Evolutionary conservation across 64 coral and sea anemone genomes (phyloP), one percentile per base, ranked within the genome.

Genomic region (Orbicella faveolata): DNA sequence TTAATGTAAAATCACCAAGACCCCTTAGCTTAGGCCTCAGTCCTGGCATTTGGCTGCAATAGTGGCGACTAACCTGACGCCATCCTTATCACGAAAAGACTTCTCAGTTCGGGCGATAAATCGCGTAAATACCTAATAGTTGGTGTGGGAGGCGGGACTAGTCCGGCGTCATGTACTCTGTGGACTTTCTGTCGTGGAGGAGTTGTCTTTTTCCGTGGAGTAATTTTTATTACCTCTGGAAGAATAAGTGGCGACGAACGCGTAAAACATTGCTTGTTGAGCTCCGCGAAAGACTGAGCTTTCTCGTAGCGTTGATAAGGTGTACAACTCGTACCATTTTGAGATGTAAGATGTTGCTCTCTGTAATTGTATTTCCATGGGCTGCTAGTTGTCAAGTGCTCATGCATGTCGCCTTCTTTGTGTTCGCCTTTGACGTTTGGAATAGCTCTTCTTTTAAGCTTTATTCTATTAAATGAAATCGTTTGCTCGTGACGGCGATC

Each of bases 141-240:
- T 39, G 87, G 87, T 33, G 87, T 77, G 16, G 87, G 87, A 78
- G 87, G 87, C 10, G 87, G 87, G n/a, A 44, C 87, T 34, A 63
- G 36, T 36, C 61, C 87, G 14, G 36, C 51, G 36, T 89, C 73
- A 5, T 75, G 64, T 6, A 41, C 23, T 64, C 30, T 20, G 30
- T 51, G 39, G 21, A 2, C 13, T 35, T 89, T 89, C 23, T n/a
- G 34, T 64, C 53, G 52, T 17, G 57, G 21, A 23, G 57, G 21
- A 14, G 20, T 89, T 15, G 54, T 65, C 87, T 89, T 89, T 78
- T 25, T 78, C 75, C 51, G 54, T 41, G 87, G 87, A 64, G 61
- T 76, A n/a, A 89, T 89, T 61, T 89, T 89, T 12, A 89, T 89
- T 1, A 89, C 75, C 41, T 89, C 73, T 2, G 87, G 86, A 18